Percentiles rank a stretch among this genome's conserved stretches.
Conservation (phyloP, 1,140 invertebrate species). For the Oppia nitens region DNA sequence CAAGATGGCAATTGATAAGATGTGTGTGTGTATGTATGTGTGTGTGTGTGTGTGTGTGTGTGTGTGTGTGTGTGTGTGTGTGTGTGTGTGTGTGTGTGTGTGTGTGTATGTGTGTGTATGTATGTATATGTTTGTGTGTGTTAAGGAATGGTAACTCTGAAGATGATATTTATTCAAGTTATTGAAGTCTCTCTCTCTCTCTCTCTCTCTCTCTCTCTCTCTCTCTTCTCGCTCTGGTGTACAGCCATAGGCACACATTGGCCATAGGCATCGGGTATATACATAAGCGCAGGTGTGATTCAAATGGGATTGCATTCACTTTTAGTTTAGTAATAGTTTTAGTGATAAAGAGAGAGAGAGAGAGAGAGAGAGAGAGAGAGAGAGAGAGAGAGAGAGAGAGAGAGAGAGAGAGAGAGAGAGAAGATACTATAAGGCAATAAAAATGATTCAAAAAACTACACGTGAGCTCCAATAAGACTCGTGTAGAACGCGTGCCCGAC, state of each 20-base stretch:
- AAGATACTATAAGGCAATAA: neutral
- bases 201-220: neutral
- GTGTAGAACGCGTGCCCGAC: constrained; percentile 11
- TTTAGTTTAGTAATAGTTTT: neutral
- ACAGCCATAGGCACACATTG: neutral
- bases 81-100: too few relatives aligned
- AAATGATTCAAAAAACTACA: neutral
- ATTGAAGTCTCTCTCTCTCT: neutral
- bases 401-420: neutral
- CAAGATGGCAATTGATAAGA: too few relatives aligned
- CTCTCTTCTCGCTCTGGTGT: neutral
- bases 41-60: too few relatives aligned
- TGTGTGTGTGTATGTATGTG: too few relatives aligned
- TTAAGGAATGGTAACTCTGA: too few relatives aligned
- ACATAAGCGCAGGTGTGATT: neutral
- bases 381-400: neutral
- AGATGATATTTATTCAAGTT: too few relatives aligned
- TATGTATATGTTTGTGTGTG: too few relatives aligned
- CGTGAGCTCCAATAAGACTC: neutral
- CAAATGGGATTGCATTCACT: neutral
- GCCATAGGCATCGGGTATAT: too few relatives aligned
- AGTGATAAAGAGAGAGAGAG: neutral
- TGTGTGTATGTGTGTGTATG: too few relatives aligned
- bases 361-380: neutral
- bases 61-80: too few relatives aligned